phyloP scores from a whole-genome alignment of 2,888 invertebrate species.

The Antheraea assamensis region DNA sequence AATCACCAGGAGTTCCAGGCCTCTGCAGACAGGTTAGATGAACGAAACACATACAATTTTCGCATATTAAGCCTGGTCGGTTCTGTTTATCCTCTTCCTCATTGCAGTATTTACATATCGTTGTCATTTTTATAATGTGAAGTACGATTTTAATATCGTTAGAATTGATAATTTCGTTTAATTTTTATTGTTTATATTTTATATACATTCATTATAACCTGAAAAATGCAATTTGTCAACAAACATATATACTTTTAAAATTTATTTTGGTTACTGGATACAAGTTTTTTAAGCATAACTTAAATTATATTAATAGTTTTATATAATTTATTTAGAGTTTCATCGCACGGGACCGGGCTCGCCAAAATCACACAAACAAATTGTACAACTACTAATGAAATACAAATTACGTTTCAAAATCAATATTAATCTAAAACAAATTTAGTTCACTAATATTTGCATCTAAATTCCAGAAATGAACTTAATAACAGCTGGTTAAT shows the following conservation, averaged over 20 bases:
- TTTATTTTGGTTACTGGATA: neutral
- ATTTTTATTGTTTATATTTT: conserved; percentile 17
- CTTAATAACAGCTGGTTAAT: too few relatives aligned
- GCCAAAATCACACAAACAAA: too few relatives aligned
- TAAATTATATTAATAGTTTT: too few relatives aligned
- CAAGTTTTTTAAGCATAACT: neutral
- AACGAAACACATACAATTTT: conserved; percentile 81
- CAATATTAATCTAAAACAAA: too few relatives aligned
- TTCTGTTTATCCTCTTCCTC: conserved; percentile 77
- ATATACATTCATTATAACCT: neutral
- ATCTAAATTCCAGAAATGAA: too few relatives aligned
- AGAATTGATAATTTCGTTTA: conserved; percentile 17
- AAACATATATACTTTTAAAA: neutral
- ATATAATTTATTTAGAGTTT: too few relatives aligned
- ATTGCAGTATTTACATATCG: conserved; percentile 83
- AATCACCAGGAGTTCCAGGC: conserved; percentile 86
- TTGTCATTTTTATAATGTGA: conserved; percentile 22
- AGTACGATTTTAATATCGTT: neutral
- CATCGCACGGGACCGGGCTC: too few relatives aligned
- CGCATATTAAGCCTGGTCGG: conserved; percentile 84
- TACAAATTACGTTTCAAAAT: too few relatives aligned
- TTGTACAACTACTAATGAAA: too few relatives aligned
- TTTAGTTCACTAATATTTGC: too few relatives aligned
- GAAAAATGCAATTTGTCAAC: neutral
- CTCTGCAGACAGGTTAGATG: conserved; percentile 86